Base-by-base conservation (phyloP, 2,113 vertebrate genomes). In the Atherinomorus stipes region DNA sequence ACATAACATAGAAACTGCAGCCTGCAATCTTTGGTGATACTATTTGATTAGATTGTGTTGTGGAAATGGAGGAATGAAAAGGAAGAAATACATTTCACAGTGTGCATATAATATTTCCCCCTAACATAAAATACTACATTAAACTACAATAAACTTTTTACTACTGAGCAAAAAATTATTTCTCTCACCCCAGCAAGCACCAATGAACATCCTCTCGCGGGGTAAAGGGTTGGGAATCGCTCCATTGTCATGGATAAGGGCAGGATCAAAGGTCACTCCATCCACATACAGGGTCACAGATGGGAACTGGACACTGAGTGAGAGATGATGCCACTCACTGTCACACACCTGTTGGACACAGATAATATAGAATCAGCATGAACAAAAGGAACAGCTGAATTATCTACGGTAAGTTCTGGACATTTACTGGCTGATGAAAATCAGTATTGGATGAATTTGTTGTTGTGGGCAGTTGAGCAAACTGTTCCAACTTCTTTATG, bases 321-420 rank as follows among this genome's bases (percentile, higher is more conserved):
- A 97, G 0, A 99, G 96, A 62, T 99, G 98, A 86, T 99, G 98
- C 97, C 97, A 99, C 74, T 99, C 97, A 0, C 97, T 96, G 47
- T 99, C 98, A 0, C 98, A 99, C 64, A 98, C 96, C 98, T 99
- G 85, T 25, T 9, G 25, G 51, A 69, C 19, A 22, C 63, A 77
- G 18, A 72, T 1, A 31, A 68, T 10, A 62, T 4, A 6, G 53
- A 67, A 66, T 45, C 57, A 61, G 9, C 10, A 9, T 4, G 25
- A 74, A n/a, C 8, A n/a, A 53, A 47, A n/a, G 12, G 44, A 26
- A 21, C 25, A 13, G 11, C 0, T 70, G 8, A 26, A 25, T 19
- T 25, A 19, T 60, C n/a, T n/a, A n/a, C n/a, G n/a, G n/a, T n/a
- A n/a, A n/a, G 40, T 4, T 42, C 40, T 42, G 8, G 4, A 42